Evolutionary conservation across 2,113 vertebrate genomes (phyloP).

Genomic region (Grammomys dolichurus): DNA sequence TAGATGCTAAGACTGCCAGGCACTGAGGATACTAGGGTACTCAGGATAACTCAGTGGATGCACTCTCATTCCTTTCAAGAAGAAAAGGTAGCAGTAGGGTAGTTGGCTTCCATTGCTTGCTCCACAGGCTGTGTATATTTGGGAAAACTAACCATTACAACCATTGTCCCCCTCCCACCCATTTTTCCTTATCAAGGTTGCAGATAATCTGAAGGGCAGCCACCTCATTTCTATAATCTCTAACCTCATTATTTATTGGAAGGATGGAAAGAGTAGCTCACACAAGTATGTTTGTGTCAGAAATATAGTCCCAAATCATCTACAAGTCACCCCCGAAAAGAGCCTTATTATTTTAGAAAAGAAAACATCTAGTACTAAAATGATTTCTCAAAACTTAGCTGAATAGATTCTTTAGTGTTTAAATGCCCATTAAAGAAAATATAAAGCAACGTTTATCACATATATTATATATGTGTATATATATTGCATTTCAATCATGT

Average conservation of each 20-base stretch:
- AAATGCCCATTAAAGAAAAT: neutral
- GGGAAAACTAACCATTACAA: neutral
- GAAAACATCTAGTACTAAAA: neutral
- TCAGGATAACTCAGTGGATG: neutral
- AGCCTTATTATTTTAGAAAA: neutral
- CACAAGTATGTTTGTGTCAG: neutral
- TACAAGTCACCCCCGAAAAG: neutral
- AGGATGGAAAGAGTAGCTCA: neutral
- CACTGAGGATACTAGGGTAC: constrained; percentile 2
- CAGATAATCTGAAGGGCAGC: neutral
- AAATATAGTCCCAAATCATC: neutral
- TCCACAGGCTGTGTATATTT: neutral
- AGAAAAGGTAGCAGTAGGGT: neutral
- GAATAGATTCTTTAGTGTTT: neutral
- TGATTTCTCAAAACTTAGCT: neutral
- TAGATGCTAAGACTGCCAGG: neutral
- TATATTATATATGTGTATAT: neutral
- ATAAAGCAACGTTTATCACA: constrained; percentile 26
- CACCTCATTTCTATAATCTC: neutral
- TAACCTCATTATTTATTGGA: neutral
- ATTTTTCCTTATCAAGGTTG: neutral
- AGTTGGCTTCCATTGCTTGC: neutral
- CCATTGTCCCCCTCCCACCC: neutral
- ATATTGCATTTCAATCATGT: neutral
- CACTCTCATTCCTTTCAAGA: constrained; percentile 50